Evolutionary conservation across 2,888 invertebrate genomes (phyloP).

Genomic region (Trilocha varians): DNA sequence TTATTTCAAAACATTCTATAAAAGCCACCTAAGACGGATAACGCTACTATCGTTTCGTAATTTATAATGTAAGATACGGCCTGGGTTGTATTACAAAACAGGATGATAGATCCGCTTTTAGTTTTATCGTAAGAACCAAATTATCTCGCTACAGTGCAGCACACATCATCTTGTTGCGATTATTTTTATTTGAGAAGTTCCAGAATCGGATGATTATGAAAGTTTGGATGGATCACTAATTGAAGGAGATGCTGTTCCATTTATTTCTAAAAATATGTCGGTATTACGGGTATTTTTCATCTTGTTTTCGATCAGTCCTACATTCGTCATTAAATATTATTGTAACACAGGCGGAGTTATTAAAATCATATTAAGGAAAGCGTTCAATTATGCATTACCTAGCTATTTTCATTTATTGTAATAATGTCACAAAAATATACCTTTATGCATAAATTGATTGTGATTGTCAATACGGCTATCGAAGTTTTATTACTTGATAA

Average conservation of each 20-base stretch:
- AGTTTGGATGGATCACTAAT: too few relatives aligned
- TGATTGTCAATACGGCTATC: background rate
- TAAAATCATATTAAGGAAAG: too few relatives aligned
- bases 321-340: too few relatives aligned
- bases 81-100: background rate
- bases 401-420: too few relatives aligned
- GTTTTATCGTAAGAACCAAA: background rate
- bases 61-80: background rate
- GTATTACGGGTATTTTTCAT: too few relatives aligned
- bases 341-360: too few relatives aligned
- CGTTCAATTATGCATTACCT: too few relatives aligned
- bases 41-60: background rate
- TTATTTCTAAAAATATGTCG: too few relatives aligned
- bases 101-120: background rate
- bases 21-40: background rate
- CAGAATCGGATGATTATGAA: background rate
- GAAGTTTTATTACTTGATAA: background rate
- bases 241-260: too few relatives aligned
- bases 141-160: background rate
- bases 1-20: slow-evolving; percentile 1
- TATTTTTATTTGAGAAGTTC: background rate
- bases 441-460: too few relatives aligned
- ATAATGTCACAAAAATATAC: too few relatives aligned
- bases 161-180: background rate
- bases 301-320: too few relatives aligned